Evolutionary conservation across 2,797 vertebrate genomes (phyloP), one percentile per base, ranked within the genome.

Genomic region (Odontamblyopus lacepedii): DNA sequence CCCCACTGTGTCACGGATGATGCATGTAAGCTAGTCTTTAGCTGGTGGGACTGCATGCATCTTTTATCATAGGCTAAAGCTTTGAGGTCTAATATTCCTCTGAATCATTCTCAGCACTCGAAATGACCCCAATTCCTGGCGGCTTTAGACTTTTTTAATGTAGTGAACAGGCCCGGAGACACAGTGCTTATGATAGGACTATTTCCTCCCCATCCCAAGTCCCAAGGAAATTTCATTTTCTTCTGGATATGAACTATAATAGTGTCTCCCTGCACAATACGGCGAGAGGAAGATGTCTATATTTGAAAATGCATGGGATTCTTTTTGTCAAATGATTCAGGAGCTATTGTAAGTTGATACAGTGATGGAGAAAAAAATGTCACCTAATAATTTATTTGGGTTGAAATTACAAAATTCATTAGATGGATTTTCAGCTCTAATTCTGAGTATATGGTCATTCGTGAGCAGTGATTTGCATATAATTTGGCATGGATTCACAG

Each of bases 1-100:
- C 83, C 81, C 80, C 51, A 23, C 75, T 77, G 80, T 68, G 76
- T 81, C 80, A 76, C 35, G 44, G 70, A 73, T 82, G 84, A 86
- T 81, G 74, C 75, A 75, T 75, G 78, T 70, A 76, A 76, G 72
- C 75, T 23, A 67, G 60, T 78, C 38, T 70, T 60, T 19, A n/a
- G 72, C 81, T 78, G 69, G 69, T 56, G 78, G 80, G 73, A 78
- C 4, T 75, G 62, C 78, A 78, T 78, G 72, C 84, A 82, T 75
- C 77, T 83, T 86, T 88, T 30, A 80, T 74, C 62, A 30, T 67
- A 73, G 76, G 70, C 79, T 74, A 71, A 63, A 51, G 74, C 65
- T 79, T 67, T 63, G 60, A 74, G 61, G 66, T 63, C 72, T 67
- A 53, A 68, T 51, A 74, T 68, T 29, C 61, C 73, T 63, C 62